These are phyloP conservation scores for Chloebia gouldiae DNA, from an alignment of 2,113 vertebrate species.

Conservation along the genomic window DNA sequence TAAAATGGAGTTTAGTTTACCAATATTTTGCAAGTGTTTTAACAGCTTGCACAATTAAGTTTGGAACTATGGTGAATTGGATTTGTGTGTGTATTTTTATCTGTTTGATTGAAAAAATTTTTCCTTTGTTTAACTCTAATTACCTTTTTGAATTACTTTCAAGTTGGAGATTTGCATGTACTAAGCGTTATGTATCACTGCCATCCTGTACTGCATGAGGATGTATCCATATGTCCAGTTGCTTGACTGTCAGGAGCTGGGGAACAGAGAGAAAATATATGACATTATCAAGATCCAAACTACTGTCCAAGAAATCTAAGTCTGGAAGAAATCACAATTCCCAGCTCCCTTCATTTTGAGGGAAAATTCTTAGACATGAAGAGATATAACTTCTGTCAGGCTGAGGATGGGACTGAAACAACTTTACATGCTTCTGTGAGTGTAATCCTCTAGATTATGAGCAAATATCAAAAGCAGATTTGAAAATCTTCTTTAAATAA, in stretches of 20 bases:
- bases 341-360: background rate
- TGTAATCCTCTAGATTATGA: background rate
- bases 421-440: background rate
- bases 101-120: slow-evolving; percentile 32
- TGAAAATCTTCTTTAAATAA: background rate
- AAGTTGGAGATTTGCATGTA: background rate
- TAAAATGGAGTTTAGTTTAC: slow-evolving; percentile 46
- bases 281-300: background rate
- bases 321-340: background rate
- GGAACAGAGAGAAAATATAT: background rate
- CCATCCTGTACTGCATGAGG: background rate
- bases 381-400: background rate
- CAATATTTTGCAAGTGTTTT: slow-evolving; percentile 60
- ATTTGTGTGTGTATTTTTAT: slow-evolving; percentile 1
- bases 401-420: background rate
- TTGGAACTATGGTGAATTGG: slow-evolving; percentile 11
- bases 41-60: slow-evolving; percentile 55
- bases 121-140: slow-evolving; percentile 36
- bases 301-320: background rate
- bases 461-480: background rate
- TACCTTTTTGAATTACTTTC: slow-evolving; percentile 23
- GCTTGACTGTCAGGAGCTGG: background rate
- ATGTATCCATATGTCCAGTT: background rate
- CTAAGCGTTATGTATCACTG: background rate
- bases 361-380: background rate